A percentile compares a stretch with the other conserved stretches of the same genome.
Conservation (phyloP, 2,113 vertebrate species). For the Macquaria ambigua region DNA sequence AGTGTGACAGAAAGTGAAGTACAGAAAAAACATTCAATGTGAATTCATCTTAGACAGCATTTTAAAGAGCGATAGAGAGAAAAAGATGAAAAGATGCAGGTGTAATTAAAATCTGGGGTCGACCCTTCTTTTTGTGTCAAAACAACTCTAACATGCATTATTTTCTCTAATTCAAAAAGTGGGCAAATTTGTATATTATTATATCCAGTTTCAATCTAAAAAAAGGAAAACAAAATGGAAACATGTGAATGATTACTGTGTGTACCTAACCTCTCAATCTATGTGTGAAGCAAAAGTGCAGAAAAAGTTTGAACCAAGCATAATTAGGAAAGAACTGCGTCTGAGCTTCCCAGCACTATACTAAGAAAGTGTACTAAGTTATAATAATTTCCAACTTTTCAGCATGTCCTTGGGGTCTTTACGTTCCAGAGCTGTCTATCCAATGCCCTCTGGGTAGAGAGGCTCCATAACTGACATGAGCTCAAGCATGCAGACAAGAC, state of each 20-base stretch:
- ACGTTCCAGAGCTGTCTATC: conserved; percentile 64
- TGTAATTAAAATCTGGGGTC: conserved; percentile 73
- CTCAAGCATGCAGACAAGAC: conserved; percentile 75
- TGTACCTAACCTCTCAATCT: conserved; percentile 11
- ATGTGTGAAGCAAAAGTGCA: conserved; percentile 24
- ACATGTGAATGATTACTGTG: conserved; percentile 5
- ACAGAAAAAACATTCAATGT: conserved; percentile 38
- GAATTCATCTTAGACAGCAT: conserved; percentile 49
- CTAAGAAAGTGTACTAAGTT: conserved; percentile 62
- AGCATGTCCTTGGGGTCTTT: conserved; percentile 67
- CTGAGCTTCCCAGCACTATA: conserved; percentile 20
- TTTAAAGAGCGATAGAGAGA: conserved; percentile 53
- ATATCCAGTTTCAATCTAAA: conserved; percentile 18
- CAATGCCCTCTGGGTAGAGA: conserved; percentile 65
- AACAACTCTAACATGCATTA: conserved; percentile 45
- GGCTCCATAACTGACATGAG: conserved; percentile 74
- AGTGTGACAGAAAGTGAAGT: conserved; percentile 56
- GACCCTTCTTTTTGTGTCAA: conserved; percentile 43
- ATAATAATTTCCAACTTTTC: conserved; percentile 73
- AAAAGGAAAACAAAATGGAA: conserved; percentile 19
- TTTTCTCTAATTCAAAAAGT: conserved; percentile 50
- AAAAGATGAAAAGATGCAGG: conserved; percentile 47
- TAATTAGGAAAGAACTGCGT: conserved; percentile 30
- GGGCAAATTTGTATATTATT: conserved; percentile 11
- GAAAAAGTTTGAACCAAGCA: conserved; percentile 21